Base-by-base conservation (phyloP, 2,888 invertebrate genomes). In the Ganaspis brasiliensis region DNA sequence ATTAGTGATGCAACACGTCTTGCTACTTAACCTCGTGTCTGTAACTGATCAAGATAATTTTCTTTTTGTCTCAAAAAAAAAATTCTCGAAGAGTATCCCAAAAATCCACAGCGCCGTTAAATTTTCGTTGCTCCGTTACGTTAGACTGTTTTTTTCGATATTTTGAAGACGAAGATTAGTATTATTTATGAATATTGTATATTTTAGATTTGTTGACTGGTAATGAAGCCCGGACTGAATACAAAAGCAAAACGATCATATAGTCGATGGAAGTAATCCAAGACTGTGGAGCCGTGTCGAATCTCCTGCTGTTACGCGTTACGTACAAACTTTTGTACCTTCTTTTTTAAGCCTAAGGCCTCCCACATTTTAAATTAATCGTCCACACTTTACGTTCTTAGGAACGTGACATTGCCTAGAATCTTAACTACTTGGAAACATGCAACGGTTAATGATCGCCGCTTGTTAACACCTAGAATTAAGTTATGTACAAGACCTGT, bases 391-490 rank as follows among this genome's bases (percentile, higher is more conserved):
- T 31, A 57, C 31, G n/a, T 57, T 57, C 57, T 26, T 31, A 57
- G 26, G 57, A 26, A 57, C 31, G 57, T 26, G 63, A 63, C 63
- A 63, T 63, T 63, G 63, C 37, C 63, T 63, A 40, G 37, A 63
- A 40, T 37, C 63, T 40, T 63, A 63, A 63, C 63, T 40, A 63
- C 63, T 37, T 40, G 37, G 19, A 14, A 63, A 40, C 63, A 63
- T 37, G 63, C 63, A 63, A 63, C 37, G 63, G 63, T 21, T 63
- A 63, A 63, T 40, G 40, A 63, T 63, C 19, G 37, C 37, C 55
- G 21, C 19, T 16, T 37, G 37, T 63, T 63, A 63, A 63, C 63
- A 63, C 63, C 40, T 63, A 19, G 63, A 63, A 63, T 63, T 63
- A 63, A 63, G 63, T 19, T 19, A 63, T 40, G 63, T 21, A 37